Evolutionary conservation across 2,888 invertebrate species (phyloP).

Genomic region (Thysanoteuthis rhombus): DNA sequence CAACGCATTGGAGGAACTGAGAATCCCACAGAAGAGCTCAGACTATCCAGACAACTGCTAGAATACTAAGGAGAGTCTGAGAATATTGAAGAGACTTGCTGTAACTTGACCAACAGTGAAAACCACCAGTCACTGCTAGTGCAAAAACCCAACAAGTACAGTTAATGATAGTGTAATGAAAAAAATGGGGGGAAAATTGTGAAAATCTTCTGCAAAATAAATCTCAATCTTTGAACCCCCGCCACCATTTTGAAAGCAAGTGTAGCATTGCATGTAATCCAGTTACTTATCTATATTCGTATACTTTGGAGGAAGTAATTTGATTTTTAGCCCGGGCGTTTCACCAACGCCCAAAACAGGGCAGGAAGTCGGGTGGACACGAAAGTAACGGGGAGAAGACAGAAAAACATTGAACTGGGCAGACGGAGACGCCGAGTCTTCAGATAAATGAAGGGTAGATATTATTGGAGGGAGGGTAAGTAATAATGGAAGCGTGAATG

Average conservation of each 20-base stretch:
- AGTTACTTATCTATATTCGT: slow-evolving; percentile 12
- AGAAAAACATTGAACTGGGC: not conserved
- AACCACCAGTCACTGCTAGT: too few relatives aligned
- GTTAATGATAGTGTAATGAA: too few relatives aligned
- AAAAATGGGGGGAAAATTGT: not conserved
- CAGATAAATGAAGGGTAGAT: not conserved
- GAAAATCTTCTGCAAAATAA: not conserved
- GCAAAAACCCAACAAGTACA: too few relatives aligned
- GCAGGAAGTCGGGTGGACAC: not conserved
- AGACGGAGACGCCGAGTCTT: not conserved
- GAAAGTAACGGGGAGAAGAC: too few relatives aligned
- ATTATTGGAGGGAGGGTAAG: not conserved
- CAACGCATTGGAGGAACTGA: too few relatives aligned
- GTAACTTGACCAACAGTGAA: too few relatives aligned
- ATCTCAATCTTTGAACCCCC: not conserved
- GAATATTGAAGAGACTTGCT: too few relatives aligned
- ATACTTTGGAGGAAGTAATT: not conserved
- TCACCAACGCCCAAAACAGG: not conserved
- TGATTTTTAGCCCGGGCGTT: not conserved
- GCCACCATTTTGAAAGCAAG: not conserved
- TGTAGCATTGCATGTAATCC: not conserved
- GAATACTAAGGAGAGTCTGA: too few relatives aligned
- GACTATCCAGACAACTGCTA: too few relatives aligned
- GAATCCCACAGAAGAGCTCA: too few relatives aligned
- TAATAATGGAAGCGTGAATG: not conserved